Conservation (phyloP, 1,140 invertebrate species). For the Temnothorax nylanderi region DNA sequence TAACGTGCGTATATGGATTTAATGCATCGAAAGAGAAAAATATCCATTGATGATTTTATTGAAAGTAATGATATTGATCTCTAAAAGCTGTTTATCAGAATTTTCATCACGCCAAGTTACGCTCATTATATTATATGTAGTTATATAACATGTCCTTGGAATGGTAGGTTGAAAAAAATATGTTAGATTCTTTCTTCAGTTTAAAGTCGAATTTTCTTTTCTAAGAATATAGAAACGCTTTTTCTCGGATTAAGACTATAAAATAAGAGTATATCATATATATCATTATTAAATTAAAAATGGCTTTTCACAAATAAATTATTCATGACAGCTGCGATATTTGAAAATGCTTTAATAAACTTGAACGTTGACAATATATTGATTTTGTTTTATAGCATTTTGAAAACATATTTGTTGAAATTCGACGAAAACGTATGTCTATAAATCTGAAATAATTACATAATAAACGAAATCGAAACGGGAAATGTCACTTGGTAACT, state of each 20-base stretch:
- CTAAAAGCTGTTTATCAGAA: background rate
- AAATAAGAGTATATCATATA: background rate
- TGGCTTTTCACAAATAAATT: background rate
- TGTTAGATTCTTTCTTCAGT: background rate
- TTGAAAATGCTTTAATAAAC: background rate
- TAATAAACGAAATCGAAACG: background rate
- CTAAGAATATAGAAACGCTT: background rate
- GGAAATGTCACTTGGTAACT: background rate
- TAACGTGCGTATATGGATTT: conserved; percentile 43
- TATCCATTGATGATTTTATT: background rate
- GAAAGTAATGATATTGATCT: background rate
- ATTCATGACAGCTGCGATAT: background rate
- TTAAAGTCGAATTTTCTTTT: background rate
- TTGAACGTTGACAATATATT: background rate
- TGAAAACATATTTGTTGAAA: background rate
- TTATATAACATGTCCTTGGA: background rate
- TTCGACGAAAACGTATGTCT: background rate
- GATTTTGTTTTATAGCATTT: background rate
- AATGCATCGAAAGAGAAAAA: conserved; percentile 18
- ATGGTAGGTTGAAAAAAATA: background rate
- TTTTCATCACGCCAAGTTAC: background rate
- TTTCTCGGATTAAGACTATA: background rate
- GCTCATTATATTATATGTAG: background rate
- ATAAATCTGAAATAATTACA: background rate
- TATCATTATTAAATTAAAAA: background rate